Evolutionary conservation across 2,888 invertebrate species (phyloP), one percentile per base, ranked within the genome.

Genomic region (Lobophora halterata): DNA sequence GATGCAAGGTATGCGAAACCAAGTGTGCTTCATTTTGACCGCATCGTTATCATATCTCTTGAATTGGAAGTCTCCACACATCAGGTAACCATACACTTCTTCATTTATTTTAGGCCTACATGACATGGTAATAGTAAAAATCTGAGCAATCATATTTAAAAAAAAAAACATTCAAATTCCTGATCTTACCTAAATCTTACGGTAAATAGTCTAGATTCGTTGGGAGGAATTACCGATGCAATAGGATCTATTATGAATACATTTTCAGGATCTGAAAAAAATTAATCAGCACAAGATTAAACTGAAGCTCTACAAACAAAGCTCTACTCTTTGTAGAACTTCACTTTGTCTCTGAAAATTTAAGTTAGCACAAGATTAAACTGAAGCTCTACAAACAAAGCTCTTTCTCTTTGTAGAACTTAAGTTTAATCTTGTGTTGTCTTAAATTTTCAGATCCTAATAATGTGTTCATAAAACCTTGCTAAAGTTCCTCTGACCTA

Each of bases 1-100:
- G 8, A 82, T 73, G 43, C 86, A 87, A 1, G 86, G 83, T 46
- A 87, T 71, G 2, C 87, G 73, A 37, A 86, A 86, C 79, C 79
- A 79, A 0, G 72, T 71, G 44, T 87, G 86, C 37, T 74, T 79
- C 13, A 74, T 32, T 47, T 72, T 79, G 2, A 55, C 43, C 3
- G 41, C 18, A 1, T 61, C 55, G 3, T 31, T 35, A 2, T 65
- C 58, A 11, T 53, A 63, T 5, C 36, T 55, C 46, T 80, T 81
- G 23, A 59, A 65, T 52, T 83, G 82, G 42, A 66, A 86, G 42
- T 86, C 83, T 1, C 81, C 87, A 46, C 79, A 82, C 54, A 87
- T 59, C 1, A 86, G 55, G 39, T 76, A 85, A 1, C 82, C 72
- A 34, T 71, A 86, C 1, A 76, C 73, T 52, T 81, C 78, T 35